These are phyloP conservation scores for Gobiocypris rarus DNA, from an alignment of 2,113 vertebrate genomes.

Conservation along the genomic window DNA sequence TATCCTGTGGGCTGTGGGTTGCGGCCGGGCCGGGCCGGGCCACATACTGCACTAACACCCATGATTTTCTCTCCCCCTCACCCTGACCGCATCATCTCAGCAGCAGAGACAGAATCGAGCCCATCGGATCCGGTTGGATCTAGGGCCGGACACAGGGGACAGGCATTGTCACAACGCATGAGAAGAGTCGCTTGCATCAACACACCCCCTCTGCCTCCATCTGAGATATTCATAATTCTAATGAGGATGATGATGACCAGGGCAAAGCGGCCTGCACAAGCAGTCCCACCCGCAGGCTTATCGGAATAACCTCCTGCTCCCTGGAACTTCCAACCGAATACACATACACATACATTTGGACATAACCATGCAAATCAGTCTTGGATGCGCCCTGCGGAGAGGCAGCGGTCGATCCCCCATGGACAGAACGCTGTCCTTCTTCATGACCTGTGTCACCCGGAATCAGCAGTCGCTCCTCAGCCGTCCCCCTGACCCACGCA, in stretches of 20 bases:
- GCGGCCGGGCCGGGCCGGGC: neutral
- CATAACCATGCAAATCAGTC: constrained; percentile 61
- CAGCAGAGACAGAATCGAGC: constrained; percentile 1
- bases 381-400: constrained; percentile 36
- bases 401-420: constrained; percentile 48
- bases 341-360: constrained; percentile 49
- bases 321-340: constrained; percentile 38
- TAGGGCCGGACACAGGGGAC: constrained; percentile 33
- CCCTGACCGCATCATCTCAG: constrained; percentile 28
- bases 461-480: constrained; percentile 51
- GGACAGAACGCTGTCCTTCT: constrained; percentile 47
- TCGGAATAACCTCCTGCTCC: constrained; percentile 55
- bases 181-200: constrained; percentile 34
- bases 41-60: neutral
- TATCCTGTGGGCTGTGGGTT: constrained; percentile 22
- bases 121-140: constrained; percentile 33
- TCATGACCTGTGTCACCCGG: constrained; percentile 53
- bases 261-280: constrained; percentile 43
- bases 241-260: constrained; percentile 54
- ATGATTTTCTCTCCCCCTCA: neutral
- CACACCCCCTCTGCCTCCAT: constrained; percentile 34
- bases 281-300: constrained; percentile 46
- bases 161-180: constrained; percentile 53
- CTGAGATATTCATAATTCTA: constrained; percentile 60
- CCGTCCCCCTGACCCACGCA: constrained; percentile 51